These are phyloP conservation scores for Hypotaenidia philippensis DNA, from an alignment of 2,797 vertebrate species.

Conservation along the genomic window DNA sequence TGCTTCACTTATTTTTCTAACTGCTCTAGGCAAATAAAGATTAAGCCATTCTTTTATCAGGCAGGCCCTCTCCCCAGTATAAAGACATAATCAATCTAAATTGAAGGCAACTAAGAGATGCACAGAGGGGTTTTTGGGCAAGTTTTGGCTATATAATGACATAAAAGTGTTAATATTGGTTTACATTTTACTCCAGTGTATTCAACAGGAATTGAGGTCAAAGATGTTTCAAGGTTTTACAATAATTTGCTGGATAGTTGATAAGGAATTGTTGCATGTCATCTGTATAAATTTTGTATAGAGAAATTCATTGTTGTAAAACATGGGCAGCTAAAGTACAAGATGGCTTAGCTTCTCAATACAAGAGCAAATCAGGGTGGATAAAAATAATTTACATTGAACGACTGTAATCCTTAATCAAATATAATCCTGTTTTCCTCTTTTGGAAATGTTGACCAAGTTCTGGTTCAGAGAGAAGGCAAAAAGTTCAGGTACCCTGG, in stretches of 20 bases:
- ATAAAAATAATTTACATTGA: slow-evolving; percentile 59
- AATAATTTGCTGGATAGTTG: slow-evolving; percentile 11
- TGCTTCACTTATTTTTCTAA: slow-evolving; percentile 79
- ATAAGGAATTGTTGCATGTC: not conserved
- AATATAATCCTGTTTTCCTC: slow-evolving; percentile 60
- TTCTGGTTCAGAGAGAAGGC: slow-evolving; percentile 47
- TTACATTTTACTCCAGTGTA: not conserved
- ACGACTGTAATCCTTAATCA: slow-evolving; percentile 31
- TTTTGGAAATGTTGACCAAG: slow-evolving; percentile 4
- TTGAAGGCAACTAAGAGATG: slow-evolving; percentile 53
- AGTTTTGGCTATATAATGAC: slow-evolving; percentile 22
- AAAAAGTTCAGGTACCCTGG: slow-evolving; percentile 39
- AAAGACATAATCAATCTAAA: slow-evolving; percentile 77
- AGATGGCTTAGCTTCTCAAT: slow-evolving; percentile 8
- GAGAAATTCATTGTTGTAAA: not conserved
- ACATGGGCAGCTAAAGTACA: not conserved
- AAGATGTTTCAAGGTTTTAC: slow-evolving; percentile 7
- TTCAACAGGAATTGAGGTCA: not conserved
- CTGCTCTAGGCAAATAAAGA: slow-evolving; percentile 80
- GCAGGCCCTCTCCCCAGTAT: slow-evolving; percentile 57
- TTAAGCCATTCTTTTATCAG: slow-evolving; percentile 77
- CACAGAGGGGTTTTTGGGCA: not conserved
- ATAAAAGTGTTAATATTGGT: slow-evolving; percentile 18
- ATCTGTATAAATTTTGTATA: not conserved
- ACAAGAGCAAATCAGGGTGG: slow-evolving; percentile 27